A percentile compares a stretch with the other conserved stretches of the same genome.
Conservation (phyloP, 2,888 invertebrate species). For the Mythimna pallens region DNA sequence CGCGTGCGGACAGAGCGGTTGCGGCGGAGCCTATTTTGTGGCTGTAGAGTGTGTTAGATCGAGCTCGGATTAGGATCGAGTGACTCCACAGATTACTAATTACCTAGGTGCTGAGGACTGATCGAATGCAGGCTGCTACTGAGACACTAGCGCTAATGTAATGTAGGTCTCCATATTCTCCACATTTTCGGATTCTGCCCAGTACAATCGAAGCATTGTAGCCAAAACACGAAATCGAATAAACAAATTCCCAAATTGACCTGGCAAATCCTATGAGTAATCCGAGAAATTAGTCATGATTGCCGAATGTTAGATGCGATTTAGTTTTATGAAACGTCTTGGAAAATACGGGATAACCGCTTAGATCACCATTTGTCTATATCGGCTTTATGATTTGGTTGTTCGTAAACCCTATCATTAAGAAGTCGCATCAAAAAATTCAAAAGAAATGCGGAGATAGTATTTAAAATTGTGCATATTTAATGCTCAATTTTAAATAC, state of each 20-base stretch:
- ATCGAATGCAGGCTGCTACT: conserved; percentile 16
- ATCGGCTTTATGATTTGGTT: not conserved
- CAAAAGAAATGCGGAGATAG: not conserved
- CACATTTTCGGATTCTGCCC: not conserved
- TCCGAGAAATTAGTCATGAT: conserved; percentile 7
- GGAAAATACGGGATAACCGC: not conserved
- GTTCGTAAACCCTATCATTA: conserved; percentile 6
- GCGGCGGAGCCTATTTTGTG: too few relatives aligned
- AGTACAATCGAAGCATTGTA: not conserved
- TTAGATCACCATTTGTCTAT: conserved; percentile 19
- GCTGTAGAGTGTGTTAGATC: not conserved
- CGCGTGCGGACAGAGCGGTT: too few relatives aligned
- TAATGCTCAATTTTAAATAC: too few relatives aligned
- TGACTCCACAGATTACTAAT: conserved; percentile 39
- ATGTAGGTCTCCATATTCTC: not conserved
- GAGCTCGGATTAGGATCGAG: conserved; percentile 25
- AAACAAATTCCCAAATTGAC: not conserved
- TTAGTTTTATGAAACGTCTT: conserved; percentile 4
- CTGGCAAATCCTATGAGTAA: not conserved
- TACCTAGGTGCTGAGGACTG: conserved; percentile 8
- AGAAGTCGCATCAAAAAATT: not conserved
- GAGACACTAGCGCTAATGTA: not conserved
- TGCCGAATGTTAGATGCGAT: not conserved
- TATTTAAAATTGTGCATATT: not conserved
- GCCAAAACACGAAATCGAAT: not conserved